phyloP scores from a whole-genome alignment of 2,797 vertebrate genomes.

The Peromyscus melanophrys region DNA sequence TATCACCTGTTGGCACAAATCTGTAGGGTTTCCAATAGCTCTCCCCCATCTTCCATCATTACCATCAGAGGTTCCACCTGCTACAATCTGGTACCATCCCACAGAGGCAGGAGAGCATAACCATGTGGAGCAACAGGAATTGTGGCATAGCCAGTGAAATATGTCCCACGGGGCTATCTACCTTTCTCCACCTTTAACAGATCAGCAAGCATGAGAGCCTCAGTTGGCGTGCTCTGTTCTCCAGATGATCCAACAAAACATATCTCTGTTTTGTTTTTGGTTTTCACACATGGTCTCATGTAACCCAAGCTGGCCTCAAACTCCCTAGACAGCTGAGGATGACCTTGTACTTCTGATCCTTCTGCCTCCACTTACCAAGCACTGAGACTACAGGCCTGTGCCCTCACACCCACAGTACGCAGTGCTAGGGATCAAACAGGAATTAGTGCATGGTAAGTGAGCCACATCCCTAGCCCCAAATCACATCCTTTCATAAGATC shows the following conservation, averaged over 20 bases:
- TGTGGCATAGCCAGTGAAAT: background rate
- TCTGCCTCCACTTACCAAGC: background rate
- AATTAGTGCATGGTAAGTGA: background rate
- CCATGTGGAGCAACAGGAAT: background rate
- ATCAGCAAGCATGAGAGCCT: background rate
- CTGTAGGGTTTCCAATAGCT: background rate
- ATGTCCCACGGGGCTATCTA: background rate
- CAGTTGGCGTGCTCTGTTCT: background rate
- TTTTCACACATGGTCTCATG: background rate
- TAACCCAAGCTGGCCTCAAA: background rate
- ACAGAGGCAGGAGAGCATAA: background rate
- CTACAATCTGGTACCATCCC: background rate
- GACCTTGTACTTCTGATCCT: background rate
- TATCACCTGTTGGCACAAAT: accelerated
- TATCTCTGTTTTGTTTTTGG: background rate
- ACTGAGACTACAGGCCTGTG: background rate
- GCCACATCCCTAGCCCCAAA: background rate
- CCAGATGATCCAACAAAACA: background rate
- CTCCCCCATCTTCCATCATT: background rate
- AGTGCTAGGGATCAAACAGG: background rate
- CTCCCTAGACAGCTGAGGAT: background rate
- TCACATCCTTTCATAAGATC: background rate
- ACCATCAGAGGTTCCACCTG: background rate
- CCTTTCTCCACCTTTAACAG: background rate
- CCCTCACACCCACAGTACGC: background rate